Conservation (phyloP, 2,797 vertebrate species). For the Alca torda region DNA sequence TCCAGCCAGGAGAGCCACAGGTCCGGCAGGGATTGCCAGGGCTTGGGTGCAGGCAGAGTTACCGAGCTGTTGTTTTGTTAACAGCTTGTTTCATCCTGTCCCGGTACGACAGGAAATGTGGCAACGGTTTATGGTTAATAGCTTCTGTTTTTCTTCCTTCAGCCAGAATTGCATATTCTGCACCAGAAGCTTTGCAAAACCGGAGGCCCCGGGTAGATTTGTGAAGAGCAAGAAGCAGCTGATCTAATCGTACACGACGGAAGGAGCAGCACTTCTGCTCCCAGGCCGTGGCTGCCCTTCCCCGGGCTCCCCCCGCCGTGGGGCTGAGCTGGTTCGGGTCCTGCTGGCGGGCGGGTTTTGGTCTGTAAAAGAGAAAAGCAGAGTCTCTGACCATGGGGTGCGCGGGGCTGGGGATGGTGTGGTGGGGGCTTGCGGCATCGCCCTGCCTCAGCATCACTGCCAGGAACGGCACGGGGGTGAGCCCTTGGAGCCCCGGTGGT, state of each 20-base stretch:
- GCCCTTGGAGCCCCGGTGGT: neutral
- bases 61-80: constrained; percentile 16
- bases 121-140: constrained; percentile 58
- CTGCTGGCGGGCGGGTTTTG: neutral
- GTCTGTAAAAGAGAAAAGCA: neutral
- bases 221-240: neutral
- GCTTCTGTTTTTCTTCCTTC: constrained; percentile 66
- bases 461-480: neutral
- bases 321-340: neutral
- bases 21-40: neutral
- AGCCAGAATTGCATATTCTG: constrained; percentile 2
- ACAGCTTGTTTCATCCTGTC: constrained; percentile 27
- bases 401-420: neutral
- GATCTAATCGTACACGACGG: fast-evolving
- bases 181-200: constrained; percentile 26
- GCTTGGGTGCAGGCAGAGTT: neutral
- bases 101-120: constrained; percentile 67
- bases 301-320: fast-evolving
- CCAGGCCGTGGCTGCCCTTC: neutral
- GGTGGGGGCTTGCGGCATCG: fast-evolving
- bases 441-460: neutral
- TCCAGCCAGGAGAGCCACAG: neutral
- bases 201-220: neutral
- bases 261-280: neutral
- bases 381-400: fast-evolving